Conservation (phyloP, 2,113 vertebrate species). For the Tonatia bakeri region DNA sequence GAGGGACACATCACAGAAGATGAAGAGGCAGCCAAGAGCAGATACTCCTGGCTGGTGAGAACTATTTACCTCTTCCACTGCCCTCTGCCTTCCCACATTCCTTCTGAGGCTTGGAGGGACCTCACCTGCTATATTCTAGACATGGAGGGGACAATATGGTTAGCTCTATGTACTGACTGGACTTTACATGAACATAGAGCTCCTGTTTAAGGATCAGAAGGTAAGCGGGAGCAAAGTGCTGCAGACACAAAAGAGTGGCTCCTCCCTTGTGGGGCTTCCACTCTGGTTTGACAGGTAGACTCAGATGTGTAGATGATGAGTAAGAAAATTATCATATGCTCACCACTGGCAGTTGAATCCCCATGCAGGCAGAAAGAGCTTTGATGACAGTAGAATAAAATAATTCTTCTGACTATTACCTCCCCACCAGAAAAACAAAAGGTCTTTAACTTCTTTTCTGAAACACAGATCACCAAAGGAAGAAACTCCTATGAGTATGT, state of each 20-base stretch:
- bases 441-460: background rate
- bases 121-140: background rate
- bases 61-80: background rate
- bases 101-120: background rate
- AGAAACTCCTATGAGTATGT: conserved; percentile 82
- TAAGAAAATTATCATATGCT: background rate
- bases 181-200: background rate
- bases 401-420: background rate
- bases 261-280: background rate
- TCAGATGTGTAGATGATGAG: no score
- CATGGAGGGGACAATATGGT: no score
- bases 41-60: conserved; percentile 88
- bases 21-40: conserved; percentile 80
- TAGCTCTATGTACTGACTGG: background rate
- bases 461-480: conserved; percentile 81
- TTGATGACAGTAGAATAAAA: background rate
- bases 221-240: background rate
- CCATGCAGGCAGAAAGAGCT: background rate
- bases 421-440: background rate
- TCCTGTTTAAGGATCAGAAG: background rate
- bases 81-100: background rate
- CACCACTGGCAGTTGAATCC: background rate
- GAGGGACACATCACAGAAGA: conserved; percentile 81
- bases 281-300: background rate
- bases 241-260: background rate